A percentile compares a stretch with the other conserved stretches of the same genome.
phyloP scores from a whole-genome alignment of 2,113 vertebrate species.

The Calyptomena viridis region DNA sequence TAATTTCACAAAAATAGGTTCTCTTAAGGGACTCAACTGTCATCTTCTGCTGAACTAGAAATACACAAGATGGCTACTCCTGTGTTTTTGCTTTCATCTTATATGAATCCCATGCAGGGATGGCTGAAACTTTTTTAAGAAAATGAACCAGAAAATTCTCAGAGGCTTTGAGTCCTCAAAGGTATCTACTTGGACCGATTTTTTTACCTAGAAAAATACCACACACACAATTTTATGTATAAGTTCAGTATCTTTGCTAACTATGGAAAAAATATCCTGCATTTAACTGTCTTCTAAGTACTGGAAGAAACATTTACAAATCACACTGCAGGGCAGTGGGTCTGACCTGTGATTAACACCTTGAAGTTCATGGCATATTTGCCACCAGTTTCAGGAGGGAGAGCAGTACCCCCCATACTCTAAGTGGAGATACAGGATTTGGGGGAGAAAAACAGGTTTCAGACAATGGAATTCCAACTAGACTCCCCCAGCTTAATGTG shows the following conservation, averaged over 20 bases:
- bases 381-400: background rate
- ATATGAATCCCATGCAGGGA: background rate
- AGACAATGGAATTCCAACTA: background rate
- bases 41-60: background rate
- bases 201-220: background rate
- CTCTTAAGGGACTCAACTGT: background rate
- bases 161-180: background rate
- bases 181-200: background rate
- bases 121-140: background rate
- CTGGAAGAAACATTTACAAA: slow-evolving; percentile 45
- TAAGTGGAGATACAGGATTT: background rate
- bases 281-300: background rate
- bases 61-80: background rate
- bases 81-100: background rate
- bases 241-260: background rate
- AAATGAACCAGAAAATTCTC: background rate
- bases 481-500: accelerated
- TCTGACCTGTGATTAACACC: background rate
- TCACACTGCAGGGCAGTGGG: background rate
- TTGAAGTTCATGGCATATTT: background rate
- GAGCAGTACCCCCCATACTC: background rate
- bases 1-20: background rate
- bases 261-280: background rate
- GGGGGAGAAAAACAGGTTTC: background rate
- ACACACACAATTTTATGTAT: slow-evolving; percentile 16